Conservation (phyloP, 2,797 vertebrate genomes). For the Manis pentadactyla region DNA sequence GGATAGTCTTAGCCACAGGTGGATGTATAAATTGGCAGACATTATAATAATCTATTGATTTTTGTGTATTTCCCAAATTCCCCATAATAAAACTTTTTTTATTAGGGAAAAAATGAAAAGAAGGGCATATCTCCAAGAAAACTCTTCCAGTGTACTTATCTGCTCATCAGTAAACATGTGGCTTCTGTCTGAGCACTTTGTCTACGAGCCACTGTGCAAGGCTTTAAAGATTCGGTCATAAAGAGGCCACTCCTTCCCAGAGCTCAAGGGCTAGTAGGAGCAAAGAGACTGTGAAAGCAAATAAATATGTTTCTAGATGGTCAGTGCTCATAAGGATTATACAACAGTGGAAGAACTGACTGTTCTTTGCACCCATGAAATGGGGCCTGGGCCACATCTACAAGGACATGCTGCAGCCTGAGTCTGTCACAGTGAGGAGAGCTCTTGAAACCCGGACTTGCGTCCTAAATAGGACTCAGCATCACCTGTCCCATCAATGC, state of each 20-base stretch:
- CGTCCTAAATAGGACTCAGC: background rate
- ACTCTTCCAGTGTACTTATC: background rate
- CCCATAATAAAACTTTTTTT: conserved; percentile 4
- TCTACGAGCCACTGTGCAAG: background rate
- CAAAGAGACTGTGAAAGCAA: background rate
- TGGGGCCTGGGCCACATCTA: background rate
- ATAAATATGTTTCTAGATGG: background rate
- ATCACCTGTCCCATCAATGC: background rate
- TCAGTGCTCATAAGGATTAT: background rate
- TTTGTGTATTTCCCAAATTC: conserved; percentile 29
- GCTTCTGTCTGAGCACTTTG: background rate
- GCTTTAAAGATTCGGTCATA: background rate
- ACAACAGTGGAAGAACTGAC: background rate
- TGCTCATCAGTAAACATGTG: background rate
- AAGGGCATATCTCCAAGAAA: conserved; percentile 11
- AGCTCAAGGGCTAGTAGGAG: background rate
- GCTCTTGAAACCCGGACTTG: background rate
- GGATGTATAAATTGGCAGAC: background rate
- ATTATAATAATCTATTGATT: background rate
- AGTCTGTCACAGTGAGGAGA: background rate
- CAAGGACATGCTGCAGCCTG: background rate
- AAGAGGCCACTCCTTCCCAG: background rate
- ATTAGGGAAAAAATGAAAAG: background rate
- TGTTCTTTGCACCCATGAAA: background rate
- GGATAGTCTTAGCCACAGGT: background rate